phyloP scores from a whole-genome alignment of 2,113 vertebrate species.

The Gorsachius goisagi region DNA sequence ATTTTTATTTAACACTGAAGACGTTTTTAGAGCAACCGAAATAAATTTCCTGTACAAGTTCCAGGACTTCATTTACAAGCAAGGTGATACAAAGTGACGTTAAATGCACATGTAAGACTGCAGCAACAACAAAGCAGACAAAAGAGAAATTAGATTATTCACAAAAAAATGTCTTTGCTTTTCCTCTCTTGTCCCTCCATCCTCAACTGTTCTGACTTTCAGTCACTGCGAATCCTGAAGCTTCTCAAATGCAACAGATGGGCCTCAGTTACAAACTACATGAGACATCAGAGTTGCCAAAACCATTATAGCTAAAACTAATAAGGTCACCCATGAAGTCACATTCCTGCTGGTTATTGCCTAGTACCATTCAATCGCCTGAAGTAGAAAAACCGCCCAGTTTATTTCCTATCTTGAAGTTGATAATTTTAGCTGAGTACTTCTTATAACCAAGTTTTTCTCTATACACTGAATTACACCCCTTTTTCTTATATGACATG shows the following conservation, averaged over 20 bases:
- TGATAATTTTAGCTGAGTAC: background rate
- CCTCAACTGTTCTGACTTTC: background rate
- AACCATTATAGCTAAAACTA: conserved; percentile 2
- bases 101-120: background rate
- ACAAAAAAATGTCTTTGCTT: background rate
- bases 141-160: background rate
- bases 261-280: background rate
- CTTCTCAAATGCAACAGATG: conserved; percentile 8
- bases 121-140: background rate
- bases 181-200: background rate
- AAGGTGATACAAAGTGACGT: background rate
- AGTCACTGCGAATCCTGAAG: background rate
- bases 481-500: background rate
- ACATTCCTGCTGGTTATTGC: background rate
- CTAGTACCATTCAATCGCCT: background rate
- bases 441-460: background rate
- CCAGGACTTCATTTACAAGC: background rate
- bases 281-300: background rate
- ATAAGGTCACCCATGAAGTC: background rate
- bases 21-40: background rate
- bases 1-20: background rate
- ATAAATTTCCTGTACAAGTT: background rate
- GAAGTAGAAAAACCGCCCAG: background rate
- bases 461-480: background rate
- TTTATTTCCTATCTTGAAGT: background rate